These are phyloP conservation scores for Aleiodes testaceus DNA, from an alignment of 2,888 invertebrate species.

Conservation along the genomic window DNA sequence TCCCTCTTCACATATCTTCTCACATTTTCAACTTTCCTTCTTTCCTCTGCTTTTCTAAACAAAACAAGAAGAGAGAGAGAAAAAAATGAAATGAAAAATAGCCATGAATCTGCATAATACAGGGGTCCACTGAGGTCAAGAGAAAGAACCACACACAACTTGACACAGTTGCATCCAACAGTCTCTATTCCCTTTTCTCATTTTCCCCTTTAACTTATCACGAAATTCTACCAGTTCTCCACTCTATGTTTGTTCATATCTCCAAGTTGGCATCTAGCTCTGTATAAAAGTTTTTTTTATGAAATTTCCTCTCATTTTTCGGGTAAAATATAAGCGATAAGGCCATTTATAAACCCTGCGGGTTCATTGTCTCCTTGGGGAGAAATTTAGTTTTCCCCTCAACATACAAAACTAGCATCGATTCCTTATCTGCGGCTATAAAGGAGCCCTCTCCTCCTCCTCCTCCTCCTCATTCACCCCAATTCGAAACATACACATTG, in stretches of 20 bases:
- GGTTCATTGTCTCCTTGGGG: constrained; percentile 15
- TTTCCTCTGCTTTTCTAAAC: neutral
- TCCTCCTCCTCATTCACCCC: neutral
- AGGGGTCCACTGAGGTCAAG: constrained; percentile 12
- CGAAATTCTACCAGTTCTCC: neutral
- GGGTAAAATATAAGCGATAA: constrained; percentile 1
- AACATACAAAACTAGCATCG: constrained; percentile 3
- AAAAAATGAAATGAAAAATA: neutral
- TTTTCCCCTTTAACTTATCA: constrained; percentile 3
- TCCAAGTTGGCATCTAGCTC: neutral
- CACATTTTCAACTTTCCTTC: constrained; percentile 7
- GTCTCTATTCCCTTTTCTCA: neutral
- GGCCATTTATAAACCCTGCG: constrained; percentile 7
- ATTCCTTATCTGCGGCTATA: constrained; percentile 15
- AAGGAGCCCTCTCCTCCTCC: neutral
- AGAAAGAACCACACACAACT: constrained; percentile 39
- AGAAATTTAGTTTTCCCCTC: neutral
- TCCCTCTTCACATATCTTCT: neutral
- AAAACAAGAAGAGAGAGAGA: too few species aligned
- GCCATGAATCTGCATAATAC: constrained; percentile 17
- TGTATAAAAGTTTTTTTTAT: neutral
- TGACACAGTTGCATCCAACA: constrained; percentile 47
- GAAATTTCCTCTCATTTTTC: neutral
- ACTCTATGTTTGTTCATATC: neutral
- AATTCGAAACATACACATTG: neutral